Base-by-base conservation (phyloP, 2,113 vertebrate species). In the Hyperoodon ampullatus region DNA sequence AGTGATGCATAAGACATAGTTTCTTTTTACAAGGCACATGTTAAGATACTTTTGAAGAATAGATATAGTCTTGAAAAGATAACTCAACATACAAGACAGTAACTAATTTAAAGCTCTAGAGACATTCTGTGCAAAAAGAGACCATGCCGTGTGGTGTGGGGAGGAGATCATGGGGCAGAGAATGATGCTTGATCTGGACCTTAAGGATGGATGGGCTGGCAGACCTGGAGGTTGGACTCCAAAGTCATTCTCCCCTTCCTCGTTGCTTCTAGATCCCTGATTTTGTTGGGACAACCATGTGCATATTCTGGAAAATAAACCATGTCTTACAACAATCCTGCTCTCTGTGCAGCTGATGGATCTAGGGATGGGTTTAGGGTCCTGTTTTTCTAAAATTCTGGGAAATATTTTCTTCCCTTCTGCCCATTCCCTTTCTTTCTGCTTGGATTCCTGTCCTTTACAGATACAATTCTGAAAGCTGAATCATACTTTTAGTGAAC, bases 21-120 rank as follows among this genome's bases (percentile, higher is more conserved):
- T 26, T 89, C 71, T 66, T 39, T 11, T 35, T 66, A 75, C 58
- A 83, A 60, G 70, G 61, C 11, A 55, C 26, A 55, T 55, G 19
- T 28, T 28, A 80, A 74, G 18, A 84, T 35, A 91, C 61, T 65
- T 86, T 18, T 47, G 35, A 92, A 75, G 71, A 81, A n/a, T 39
- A 66, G 33, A 70, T 50, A 55, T 7, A 80, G 19, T 28, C 55
- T 78, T 80, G 19, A 33, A 30, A 82, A 75, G 23, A 58, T 21
- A 81, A 90, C 63, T 87, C 47, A 33, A 12, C 77, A 58, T 47
- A 74, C 1, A 61, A 30, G 50, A 50, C 2, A 50, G 68, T 58
- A 26, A 70, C 53, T 4, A 53, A n/a, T 24, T 44, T 11, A 85
- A 75, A 75, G 13, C 71, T 66, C 21, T 42, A 30, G 24, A 87